Evolutionary conservation across 2,797 vertebrate genomes (phyloP).

Genomic region (Benthosema pterotum): DNA sequence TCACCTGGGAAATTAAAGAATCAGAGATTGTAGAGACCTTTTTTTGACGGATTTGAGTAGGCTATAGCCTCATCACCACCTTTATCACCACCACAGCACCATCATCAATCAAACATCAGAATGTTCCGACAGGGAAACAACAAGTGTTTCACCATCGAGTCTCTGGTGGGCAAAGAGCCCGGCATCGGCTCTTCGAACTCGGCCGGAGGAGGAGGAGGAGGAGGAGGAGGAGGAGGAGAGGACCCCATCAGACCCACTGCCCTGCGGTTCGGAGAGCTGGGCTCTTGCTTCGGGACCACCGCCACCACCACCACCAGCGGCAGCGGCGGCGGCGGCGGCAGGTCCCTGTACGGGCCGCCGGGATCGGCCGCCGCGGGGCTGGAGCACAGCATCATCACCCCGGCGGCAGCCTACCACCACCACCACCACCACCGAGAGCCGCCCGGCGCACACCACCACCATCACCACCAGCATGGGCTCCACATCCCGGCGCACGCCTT

Average conservation of each 20-base stretch:
- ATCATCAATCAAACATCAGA: conserved; percentile 1
- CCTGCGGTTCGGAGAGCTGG: conserved; percentile 81
- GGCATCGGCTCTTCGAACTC: conserved; percentile 3
- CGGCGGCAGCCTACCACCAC: conserved; percentile 64
- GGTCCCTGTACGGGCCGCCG: conserved; percentile 77
- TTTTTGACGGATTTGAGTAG: no score
- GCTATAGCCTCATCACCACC: no score
- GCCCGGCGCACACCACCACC: conserved; percentile 61
- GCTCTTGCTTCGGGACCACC: conserved; percentile 67
- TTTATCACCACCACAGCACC: no score
- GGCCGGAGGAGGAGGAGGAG: conserved; percentile 41
- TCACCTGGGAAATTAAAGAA: no score
- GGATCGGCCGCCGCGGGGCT: conserved; percentile 72
- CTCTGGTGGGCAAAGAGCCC: conserved; percentile 82
- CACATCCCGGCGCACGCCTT: conserved; percentile 79
- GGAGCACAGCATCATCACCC: conserved; percentile 71
- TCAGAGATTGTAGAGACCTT: no score
- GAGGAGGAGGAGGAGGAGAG: conserved; percentile 48
- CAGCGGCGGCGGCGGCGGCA: conserved; percentile 73
- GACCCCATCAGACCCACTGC: conserved; percentile 84
- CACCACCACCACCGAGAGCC: conserved; percentile 44
- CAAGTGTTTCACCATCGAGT: conserved; percentile 85
- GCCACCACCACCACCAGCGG: conserved; percentile 52
- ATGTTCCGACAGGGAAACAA: conserved; percentile 82
- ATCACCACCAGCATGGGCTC: not conserved